Base-by-base conservation (phyloP, 2,113 vertebrate species). In the Leptobrachium leishanense region DNA sequence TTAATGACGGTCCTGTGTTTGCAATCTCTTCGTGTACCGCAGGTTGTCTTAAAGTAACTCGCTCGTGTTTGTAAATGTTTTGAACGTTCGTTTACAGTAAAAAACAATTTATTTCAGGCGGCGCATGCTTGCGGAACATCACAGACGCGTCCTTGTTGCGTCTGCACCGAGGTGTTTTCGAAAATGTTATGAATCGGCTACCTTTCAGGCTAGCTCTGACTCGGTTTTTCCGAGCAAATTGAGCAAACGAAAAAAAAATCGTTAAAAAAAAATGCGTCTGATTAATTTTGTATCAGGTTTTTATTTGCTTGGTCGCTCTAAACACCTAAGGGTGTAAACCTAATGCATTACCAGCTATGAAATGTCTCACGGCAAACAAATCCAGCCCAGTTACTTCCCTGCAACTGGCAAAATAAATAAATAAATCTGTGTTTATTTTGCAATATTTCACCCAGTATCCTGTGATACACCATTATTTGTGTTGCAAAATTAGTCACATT, bases 191-290 rank as follows among this genome's bases (percentile, higher is more conserved):
- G 4, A 50, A 50, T 67, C 67, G 67, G 66, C 65, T 75, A 64
- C 40, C 59, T 44, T 8, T 44, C 66, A 67, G 68, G 39, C n/a
- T 67, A 13, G n/a, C 39, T 66, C 62, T 75, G 73, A 75, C 62
- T 75, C 74, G 54, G 40, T 66, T 9, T 10, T 66, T 75, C 63
- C 65, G 66, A 75, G 66, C 62, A 75, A 75, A 54, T 41, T 20
- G 43, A 75, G 43, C 74, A 41, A 41, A 40, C 8, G 42, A 42
- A 53, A 75, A 39, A 42, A 39, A 42, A 44, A 54, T 40, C 12
- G 41, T 2, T 20, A 50, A 4, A 50, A 50, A 46, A 50, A 1
- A 5, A 57, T 15, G 20, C 31, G 54, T 65, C 66, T 66, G 63
- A 66, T 75, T 75, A 39, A 53, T 65, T 15, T 74, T 15, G 50